Percentiles rank a stretch among this genome's conserved stretches.
These are phyloP conservation scores for Orius insidiosus DNA, from an alignment of 1,140 invertebrate genomes.

Conservation along the genomic window DNA sequence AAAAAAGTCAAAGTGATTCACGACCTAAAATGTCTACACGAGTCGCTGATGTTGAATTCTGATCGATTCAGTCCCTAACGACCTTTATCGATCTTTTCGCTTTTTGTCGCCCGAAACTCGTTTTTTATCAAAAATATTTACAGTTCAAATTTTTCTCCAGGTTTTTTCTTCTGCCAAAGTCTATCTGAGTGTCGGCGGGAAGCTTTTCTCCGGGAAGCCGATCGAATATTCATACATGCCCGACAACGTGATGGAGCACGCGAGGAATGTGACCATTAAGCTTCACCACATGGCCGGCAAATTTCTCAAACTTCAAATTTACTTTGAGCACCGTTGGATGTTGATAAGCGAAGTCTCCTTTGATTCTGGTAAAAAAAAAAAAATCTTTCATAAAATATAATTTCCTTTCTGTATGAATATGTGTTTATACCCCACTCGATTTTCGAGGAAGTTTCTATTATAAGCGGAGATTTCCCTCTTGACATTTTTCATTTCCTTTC, in stretches of 20 bases:
- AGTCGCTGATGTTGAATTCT: no score
- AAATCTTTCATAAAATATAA: no score
- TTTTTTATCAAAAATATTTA: not conserved
- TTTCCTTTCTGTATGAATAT: no score
- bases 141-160: constrained; percentile 24
- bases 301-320: constrained; percentile 61
- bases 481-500: no score
- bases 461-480: no score
- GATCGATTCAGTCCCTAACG: no score
- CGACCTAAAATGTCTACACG: no score
- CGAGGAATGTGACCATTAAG: constrained; percentile 65
- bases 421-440: no score
- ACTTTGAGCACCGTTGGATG: constrained; percentile 71
- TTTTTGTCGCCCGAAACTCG: not conserved
- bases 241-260: constrained; percentile 61
- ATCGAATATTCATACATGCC: constrained; percentile 58
- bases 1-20: no score
- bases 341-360: constrained; percentile 74
- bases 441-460: no score
- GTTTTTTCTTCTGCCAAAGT: constrained; percentile 51
- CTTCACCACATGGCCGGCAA: constrained; percentile 57
- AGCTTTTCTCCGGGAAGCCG: constrained; percentile 42
- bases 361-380: constrained; percentile 59
- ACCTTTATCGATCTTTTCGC: not conserved
- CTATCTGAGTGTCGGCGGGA: constrained; percentile 49